Evolutionary conservation across 2,797 vertebrate genomes (phyloP), one percentile per base, ranked within the genome.

Genomic region (Poecilia picta): DNA sequence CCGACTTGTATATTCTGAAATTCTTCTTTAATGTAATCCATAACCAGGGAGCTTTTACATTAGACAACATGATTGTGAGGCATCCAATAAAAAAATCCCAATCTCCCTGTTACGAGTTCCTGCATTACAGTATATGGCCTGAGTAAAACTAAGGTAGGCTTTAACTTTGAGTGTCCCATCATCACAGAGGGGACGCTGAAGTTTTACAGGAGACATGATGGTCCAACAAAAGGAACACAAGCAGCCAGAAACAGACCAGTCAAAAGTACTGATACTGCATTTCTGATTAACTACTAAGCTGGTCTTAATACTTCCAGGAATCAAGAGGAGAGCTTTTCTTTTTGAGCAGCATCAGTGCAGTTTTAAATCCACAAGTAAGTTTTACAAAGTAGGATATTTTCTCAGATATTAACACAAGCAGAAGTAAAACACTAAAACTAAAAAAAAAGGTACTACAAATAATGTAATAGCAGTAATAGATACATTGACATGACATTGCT

Each of bases 401-500:
- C 39, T 72, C 43, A 20, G n/a, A n/a, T 75, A 72, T 55, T 73
- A 84, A 62, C 28, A 46, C 55, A 77, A 47, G 45, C 75, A 81
- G 0, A 16, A 74, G 12, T 20, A 53, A 78, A 47, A 5, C 73
- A 45, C 23, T 78, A 36, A 68, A 59, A 78, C 8, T 49, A 59
- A 57, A 64, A 62, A 66, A 66, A 72, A 66, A 41, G 8, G 8
- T 12, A 28, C 53, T 74, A 23, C 64, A 78, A 49, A 68, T 20
- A 39, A 20, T 23, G 7, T 23, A 39, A 39, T 66, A 10, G 20
- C 33, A 62, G 0, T 31, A 13, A 41, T 68, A 25, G 23, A 6
- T 41, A 53, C 36, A 11, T 45, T 47, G 47, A 79, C 57, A 46
- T 51, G 5, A 76, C 82, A 31, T 12, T 66, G 31, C 8, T 77